Evolutionary conservation across 1,140 invertebrate species (phyloP).

Genomic region (Armadillidium nasatum): DNA sequence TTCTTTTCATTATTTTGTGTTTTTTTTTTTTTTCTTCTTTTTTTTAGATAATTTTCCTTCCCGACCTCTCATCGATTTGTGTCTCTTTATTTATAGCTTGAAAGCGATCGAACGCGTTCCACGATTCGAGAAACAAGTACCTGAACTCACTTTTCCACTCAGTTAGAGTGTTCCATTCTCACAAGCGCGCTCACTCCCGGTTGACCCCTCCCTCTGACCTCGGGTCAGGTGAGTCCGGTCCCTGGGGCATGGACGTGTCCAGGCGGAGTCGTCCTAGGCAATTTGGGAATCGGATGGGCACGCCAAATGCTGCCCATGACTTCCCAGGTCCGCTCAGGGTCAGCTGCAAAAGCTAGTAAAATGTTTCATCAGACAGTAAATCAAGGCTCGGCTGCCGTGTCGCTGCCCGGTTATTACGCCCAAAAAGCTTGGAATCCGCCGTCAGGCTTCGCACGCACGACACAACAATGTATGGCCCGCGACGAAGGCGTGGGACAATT

Average conservation of each 20-base stretch:
- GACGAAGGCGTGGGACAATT: conserved; percentile 1
- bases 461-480: background rate
- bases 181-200: background rate
- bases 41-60: no score
- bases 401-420: conserved; percentile 7
- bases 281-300: conserved; percentile 11
- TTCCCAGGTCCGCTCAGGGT: conserved; percentile 9
- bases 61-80: no score
- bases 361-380: conserved; percentile 10
- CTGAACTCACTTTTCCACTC: background rate
- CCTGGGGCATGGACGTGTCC: conserved; percentile 9
- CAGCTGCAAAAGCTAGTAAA: conserved; percentile 9
- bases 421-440: conserved; percentile 1
- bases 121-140: background rate
- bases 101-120: background rate
- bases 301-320: conserved; percentile 2
- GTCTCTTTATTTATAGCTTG: background rate
- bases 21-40: no score
- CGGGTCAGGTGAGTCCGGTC: conserved; percentile 3
- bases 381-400: conserved; percentile 7
- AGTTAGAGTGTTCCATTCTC: background rate
- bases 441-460: conserved; percentile 3
- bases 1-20: background rate
- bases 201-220: background rate
- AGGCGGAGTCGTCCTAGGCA: conserved; percentile 7